These are phyloP conservation scores for Yponomeuta plumbellus DNA, from an alignment of 2,888 invertebrate genomes.

Conservation along the genomic window DNA sequence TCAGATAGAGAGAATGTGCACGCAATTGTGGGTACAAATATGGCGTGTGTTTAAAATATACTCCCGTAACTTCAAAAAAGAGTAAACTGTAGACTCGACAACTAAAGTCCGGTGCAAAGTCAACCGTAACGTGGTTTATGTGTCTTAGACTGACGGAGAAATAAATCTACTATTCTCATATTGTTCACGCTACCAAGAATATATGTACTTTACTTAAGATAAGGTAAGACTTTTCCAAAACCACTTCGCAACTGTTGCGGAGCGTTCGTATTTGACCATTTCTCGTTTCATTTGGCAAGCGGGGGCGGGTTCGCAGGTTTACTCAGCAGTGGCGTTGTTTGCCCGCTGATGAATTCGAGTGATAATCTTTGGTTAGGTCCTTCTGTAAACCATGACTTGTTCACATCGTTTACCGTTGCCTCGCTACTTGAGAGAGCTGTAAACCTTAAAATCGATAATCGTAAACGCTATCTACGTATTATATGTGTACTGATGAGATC, in stretches of 20 bases:
- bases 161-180: too few species aligned
- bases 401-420: neutral
- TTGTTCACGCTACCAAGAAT: too few species aligned
- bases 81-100: too few species aligned
- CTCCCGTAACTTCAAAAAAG: too few species aligned
- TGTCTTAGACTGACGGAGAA: too few species aligned
- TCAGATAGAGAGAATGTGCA: too few species aligned
- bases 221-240: neutral
- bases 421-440: neutral
- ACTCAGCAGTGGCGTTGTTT: slow-evolving; percentile 51
- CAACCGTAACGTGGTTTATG: too few species aligned
- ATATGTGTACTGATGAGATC: too few species aligned
- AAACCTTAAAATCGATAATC: neutral
- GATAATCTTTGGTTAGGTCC: slow-evolving; percentile 61
- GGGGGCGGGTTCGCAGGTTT: slow-evolving; percentile 34
- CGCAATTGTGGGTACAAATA: too few species aligned
- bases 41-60: too few species aligned
- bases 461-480: too few species aligned
- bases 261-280: neutral
- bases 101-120: too few species aligned
- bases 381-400: slow-evolving; percentile 19
- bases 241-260: neutral
- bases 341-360: slow-evolving; percentile 62
- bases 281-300: slow-evolving; percentile 15
- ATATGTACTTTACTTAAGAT: neutral